Evolutionary conservation across 1,140 invertebrate species (phyloP).

Genomic region (Paracyclopina nana): DNA sequence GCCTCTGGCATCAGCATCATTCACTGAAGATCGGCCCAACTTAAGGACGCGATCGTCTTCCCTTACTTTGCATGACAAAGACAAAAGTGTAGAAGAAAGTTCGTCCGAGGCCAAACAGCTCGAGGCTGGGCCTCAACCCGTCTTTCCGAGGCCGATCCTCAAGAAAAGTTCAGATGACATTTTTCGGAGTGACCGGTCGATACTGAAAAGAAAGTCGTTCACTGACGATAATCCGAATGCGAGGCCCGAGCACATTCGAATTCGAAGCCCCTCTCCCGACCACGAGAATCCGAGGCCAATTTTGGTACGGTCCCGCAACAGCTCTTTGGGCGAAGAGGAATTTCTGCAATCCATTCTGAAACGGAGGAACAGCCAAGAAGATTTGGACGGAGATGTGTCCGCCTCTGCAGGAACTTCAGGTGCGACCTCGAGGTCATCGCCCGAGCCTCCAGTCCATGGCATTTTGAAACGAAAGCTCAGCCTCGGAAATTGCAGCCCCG

Average conservation of each 20-base stretch:
- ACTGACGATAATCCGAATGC: neutral
- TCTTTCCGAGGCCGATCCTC: conserved; percentile 19
- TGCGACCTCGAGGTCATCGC: conserved; percentile 27
- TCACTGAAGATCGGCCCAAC: too few relatives aligned
- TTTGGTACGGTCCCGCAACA: conserved; percentile 10
- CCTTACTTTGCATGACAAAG: conserved; percentile 4
- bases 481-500: conserved; percentile 25
- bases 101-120: too few relatives aligned
- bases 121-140: too few relatives aligned
- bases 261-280: conserved; percentile 25
- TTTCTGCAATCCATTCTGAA: conserved; percentile 44
- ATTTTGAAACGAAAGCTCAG: conserved; percentile 27
- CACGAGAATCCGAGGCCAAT: conserved; percentile 20
- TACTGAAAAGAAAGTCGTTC: conserved; percentile 3
- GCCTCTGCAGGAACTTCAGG: neutral
- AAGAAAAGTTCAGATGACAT: conserved; percentile 24
- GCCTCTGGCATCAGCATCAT: too few relatives aligned
- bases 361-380: conserved; percentile 37
- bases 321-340: conserved; percentile 4
- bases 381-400: conserved; percentile 22
- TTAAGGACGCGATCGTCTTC: conserved; percentile 7
- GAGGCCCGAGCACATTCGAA: conserved; percentile 7
- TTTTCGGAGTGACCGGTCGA: conserved; percentile 2
- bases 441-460: conserved; percentile 22
- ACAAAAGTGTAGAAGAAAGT: too few relatives aligned